These are phyloP conservation scores for Gymnothorax reevesii DNA, from an alignment of 2,797 vertebrate genomes.

Conservation along the genomic window DNA sequence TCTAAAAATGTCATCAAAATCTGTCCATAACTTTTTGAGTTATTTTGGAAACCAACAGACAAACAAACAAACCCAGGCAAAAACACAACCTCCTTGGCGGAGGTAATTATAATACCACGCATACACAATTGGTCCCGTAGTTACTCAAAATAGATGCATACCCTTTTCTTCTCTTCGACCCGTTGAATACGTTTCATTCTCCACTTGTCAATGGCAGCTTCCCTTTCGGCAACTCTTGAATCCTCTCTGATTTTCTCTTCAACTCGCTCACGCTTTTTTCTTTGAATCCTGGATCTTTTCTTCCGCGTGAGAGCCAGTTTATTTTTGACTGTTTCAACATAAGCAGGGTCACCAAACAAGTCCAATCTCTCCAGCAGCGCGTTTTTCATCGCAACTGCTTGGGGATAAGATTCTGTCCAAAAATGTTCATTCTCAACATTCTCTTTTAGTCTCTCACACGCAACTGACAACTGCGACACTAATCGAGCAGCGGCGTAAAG, in stretches of 20 bases:
- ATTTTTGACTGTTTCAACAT: conserved; percentile 55
- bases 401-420: conserved; percentile 62
- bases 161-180: conserved; percentile 87
- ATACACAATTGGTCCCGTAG: neutral
- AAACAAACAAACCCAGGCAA: too few species aligned
- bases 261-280: conserved; percentile 55
- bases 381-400: conserved; percentile 48
- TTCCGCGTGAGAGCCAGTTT: conserved; percentile 61
- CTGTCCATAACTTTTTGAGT: too few species aligned
- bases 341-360: conserved; percentile 53
- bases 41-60: too few species aligned
- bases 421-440: conserved; percentile 57
- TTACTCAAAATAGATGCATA: conserved; percentile 44
- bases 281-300: conserved; percentile 69
- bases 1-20: too few species aligned
- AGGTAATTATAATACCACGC: neutral
- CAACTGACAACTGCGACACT: conserved; percentile 57
- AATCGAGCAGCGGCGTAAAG: conserved; percentile 58
- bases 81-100: too few species aligned
- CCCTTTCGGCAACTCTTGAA: conserved; percentile 66
- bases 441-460: conserved; percentile 63
- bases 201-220: conserved; percentile 83
- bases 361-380: conserved; percentile 56
- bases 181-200: conserved; percentile 78
- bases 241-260: conserved; percentile 64